A percentile compares a stretch with the other conserved stretches of the same genome.
These are phyloP conservation scores for Melanaphis sacchari DNA, from an alignment of 1,140 invertebrate genomes.

Conservation along the genomic window DNA sequence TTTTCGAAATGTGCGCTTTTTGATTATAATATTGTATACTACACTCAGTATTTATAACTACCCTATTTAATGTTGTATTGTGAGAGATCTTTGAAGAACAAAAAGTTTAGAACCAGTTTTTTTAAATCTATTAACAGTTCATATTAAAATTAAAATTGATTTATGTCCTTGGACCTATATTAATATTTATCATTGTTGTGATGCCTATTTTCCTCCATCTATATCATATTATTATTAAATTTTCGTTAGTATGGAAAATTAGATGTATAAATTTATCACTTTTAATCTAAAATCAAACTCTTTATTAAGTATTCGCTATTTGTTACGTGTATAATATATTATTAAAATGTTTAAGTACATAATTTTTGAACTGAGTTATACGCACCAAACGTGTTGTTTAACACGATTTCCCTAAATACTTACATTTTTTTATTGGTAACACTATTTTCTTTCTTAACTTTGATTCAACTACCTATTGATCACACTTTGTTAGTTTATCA, in stretches of 20 bases:
- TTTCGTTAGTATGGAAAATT: background rate
- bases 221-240: background rate
- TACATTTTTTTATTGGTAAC: background rate
- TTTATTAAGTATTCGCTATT: background rate
- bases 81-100: background rate
- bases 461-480: background rate
- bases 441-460: background rate
- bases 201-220: background rate
- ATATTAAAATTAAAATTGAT: background rate
- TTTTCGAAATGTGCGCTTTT: background rate
- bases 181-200: background rate
- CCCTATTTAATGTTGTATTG: background rate
- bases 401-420: background rate
- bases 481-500: background rate
- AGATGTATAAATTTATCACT: background rate
- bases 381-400: background rate
- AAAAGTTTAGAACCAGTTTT: background rate
- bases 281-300: background rate
- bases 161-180: background rate
- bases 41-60: background rate
- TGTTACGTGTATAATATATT: background rate
- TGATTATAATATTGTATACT: background rate
- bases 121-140: background rate
- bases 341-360: background rate
- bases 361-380: background rate